A percentile compares a stretch with the other conserved stretches of the same genome.
These are phyloP conservation scores for Torymus aiolomorphi DNA, from an alignment of 2,888 invertebrate genomes.

Conservation along the genomic window DNA sequence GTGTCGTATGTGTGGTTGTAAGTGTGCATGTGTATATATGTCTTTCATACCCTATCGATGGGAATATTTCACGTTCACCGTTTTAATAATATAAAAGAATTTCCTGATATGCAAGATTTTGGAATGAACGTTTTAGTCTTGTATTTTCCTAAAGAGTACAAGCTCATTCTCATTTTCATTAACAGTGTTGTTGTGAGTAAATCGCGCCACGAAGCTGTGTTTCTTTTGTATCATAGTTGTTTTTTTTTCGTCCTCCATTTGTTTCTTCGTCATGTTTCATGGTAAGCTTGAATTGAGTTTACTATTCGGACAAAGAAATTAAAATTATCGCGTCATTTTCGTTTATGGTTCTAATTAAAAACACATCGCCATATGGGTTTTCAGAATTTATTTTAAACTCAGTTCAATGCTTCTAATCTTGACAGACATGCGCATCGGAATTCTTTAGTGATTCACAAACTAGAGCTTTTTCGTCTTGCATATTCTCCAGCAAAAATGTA, in stretches of 20 bases:
- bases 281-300: background rate
- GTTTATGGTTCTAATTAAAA: no score
- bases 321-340: no score
- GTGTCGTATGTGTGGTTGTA: no score
- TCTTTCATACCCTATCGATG: constrained; percentile 35
- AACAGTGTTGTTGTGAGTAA: constrained; percentile 51
- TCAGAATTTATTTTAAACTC: no score
- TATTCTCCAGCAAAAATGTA: no score
- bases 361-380: no score
- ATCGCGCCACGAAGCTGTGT: constrained; percentile 41
- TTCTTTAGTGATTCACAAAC: no score
- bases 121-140: constrained; percentile 64
- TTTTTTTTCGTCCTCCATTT: background rate
- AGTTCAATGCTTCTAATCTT: no score
- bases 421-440: no score
- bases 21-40: background rate
- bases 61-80: constrained; percentile 31
- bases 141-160: constrained; percentile 63
- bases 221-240: background rate
- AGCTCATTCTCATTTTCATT: constrained; percentile 59
- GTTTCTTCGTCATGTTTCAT: background rate
- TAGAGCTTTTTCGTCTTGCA: no score
- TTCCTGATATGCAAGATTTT: constrained; percentile 64
- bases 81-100: constrained; percentile 59
- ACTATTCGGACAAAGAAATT: background rate